Conservation (phyloP, 2,888 invertebrate genomes). For the Pachliopta kotzebuea region DNA sequence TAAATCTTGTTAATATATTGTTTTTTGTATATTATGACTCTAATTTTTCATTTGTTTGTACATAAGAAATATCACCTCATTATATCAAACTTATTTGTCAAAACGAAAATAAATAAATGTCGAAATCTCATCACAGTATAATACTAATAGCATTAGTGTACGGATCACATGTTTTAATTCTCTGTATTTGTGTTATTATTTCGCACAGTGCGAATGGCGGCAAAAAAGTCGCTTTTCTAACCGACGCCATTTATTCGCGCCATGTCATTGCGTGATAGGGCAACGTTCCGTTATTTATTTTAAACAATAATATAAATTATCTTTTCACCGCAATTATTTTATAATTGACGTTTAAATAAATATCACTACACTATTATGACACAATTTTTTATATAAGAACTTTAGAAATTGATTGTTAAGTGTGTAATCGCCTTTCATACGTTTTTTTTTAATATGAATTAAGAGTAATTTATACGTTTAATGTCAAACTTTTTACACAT, state of each 20-base stretch:
- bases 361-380: background rate
- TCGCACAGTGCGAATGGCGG: background rate
- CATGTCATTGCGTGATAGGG: slow-evolving; percentile 8
- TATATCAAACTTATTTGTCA: no score
- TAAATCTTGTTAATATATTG: no score
- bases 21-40: no score
- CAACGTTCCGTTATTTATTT: slow-evolving; percentile 8
- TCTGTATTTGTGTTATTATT: background rate
- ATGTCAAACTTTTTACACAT: no score
- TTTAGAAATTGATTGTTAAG: background rate
- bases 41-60: no score
- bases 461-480: no score
- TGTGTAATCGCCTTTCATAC: background rate
- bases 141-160: background rate
- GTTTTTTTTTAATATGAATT: background rate
- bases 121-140: no score
- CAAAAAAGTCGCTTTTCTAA: background rate
- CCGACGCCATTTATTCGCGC: slow-evolving; percentile 13
- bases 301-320: slow-evolving; percentile 5
- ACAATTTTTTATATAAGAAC: background rate
- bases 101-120: no score
- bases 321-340: slow-evolving; percentile 10
- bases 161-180: background rate
- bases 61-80: no score
- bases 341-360: slow-evolving; percentile 12